A percentile compares a stretch with the other conserved stretches of the same genome.
phyloP scores from a whole-genome alignment of 2,888 invertebrate species.

The Patella caerulea region DNA sequence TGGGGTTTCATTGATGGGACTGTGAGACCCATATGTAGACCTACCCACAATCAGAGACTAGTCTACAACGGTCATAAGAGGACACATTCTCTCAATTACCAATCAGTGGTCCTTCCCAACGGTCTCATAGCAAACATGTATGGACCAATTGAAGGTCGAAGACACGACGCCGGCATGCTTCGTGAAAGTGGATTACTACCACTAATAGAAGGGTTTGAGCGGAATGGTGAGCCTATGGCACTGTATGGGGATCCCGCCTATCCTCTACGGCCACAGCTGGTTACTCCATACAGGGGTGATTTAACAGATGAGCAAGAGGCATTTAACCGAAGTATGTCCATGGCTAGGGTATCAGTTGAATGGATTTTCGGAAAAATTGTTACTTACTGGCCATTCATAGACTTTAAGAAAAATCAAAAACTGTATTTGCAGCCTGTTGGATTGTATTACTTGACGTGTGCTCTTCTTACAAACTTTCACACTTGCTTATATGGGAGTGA shows the following conservation, averaged over 20 bases:
- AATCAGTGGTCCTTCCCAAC: conserved; percentile 27
- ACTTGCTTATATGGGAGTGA: conserved; percentile 13
- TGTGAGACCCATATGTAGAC: conserved; percentile 31
- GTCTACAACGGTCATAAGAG: conserved; percentile 30
- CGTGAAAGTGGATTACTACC: conserved; percentile 23
- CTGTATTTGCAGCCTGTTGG: conserved; percentile 35
- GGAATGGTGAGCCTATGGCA: conserved; percentile 16
- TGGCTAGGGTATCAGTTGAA: conserved; percentile 22
- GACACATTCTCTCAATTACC: conserved; percentile 27
- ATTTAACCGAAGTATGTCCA: conserved; percentile 28
- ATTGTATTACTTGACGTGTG: conserved; percentile 30
- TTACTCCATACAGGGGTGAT: conserved; percentile 21
- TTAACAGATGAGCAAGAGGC: conserved; percentile 8
- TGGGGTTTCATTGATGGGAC: conserved; percentile 35
- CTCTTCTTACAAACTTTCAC: conserved; percentile 29
- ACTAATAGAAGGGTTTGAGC: conserved; percentile 29
- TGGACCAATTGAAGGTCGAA: conserved; percentile 25
- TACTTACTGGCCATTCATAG: conserved; percentile 13
- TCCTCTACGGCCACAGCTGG: conserved; percentile 20
- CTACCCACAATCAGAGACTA: conserved; percentile 22
- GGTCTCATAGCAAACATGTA: conserved; percentile 33
- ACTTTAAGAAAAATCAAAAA: conserved; percentile 19
- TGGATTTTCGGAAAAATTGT: conserved; percentile 29
- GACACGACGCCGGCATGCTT: conserved; percentile 24
- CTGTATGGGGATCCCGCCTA: conserved; percentile 28